phyloP scores from a whole-genome alignment of 2,888 invertebrate genomes.

The Macropis europaea region DNA sequence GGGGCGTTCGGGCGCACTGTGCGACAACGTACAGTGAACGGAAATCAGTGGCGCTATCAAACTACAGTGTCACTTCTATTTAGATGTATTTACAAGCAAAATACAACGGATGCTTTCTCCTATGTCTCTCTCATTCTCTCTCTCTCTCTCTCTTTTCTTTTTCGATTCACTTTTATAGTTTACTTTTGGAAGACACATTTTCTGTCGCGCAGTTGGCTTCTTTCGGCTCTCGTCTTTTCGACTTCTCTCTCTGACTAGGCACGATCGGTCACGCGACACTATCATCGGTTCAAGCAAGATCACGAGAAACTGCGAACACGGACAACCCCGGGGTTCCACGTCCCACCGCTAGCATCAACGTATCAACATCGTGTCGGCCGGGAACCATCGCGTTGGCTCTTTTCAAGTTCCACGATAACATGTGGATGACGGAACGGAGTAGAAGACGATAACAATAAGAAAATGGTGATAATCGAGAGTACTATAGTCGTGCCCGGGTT shows the following conservation, averaged over 20 bases:
- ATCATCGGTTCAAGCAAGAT: too few species aligned
- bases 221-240: slow-evolving; percentile 4
- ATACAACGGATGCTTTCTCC: slow-evolving; percentile 32
- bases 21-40: slow-evolving; percentile 68
- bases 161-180: slow-evolving; percentile 25
- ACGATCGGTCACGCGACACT: neutral
- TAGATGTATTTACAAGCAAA: slow-evolving; percentile 78
- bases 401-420: slow-evolving; percentile 70
- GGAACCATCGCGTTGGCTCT: neutral
- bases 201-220: slow-evolving; percentile 79
- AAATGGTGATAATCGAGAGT: slow-evolving; percentile 52
- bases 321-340: slow-evolving; percentile 34
- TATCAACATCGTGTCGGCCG: neutral
- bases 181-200: slow-evolving; percentile 89
- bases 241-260: slow-evolving; percentile 3
- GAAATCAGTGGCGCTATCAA: slow-evolving; percentile 71
- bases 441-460: slow-evolving; percentile 56
- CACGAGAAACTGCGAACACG: neutral
- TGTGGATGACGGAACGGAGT: slow-evolving; percentile 77
- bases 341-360: neutral
- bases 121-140: neutral
- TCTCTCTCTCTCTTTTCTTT: neutral
- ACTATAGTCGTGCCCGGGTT: slow-evolving; percentile 49
- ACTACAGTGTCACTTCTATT: slow-evolving; percentile 70
- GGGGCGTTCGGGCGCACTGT: slow-evolving; percentile 72